A percentile compares a stretch with the other conserved stretches of the same genome.
Conservation (phyloP, 2,113 vertebrate species). For the Rhombomys opimus region DNA sequence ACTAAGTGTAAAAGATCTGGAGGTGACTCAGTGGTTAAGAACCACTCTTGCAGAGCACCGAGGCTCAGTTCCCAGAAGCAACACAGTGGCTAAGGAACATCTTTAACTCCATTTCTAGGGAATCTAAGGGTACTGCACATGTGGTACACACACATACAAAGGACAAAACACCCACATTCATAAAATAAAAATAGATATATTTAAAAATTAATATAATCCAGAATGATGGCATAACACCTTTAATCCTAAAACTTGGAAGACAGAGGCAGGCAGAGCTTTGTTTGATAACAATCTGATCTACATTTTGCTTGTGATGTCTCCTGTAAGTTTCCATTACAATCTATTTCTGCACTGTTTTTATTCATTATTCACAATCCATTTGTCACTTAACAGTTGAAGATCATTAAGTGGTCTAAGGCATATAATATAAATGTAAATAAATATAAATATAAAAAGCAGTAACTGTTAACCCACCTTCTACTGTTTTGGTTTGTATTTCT, state of each 20-base stretch:
- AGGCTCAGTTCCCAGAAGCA: not conserved
- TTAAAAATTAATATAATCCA: not conserved
- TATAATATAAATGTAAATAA: not conserved
- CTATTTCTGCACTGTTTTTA: not conserved
- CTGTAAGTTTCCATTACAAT: not conserved
- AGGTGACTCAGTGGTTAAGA: not conserved
- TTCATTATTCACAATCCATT: constrained; percentile 9
- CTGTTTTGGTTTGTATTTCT: constrained; percentile 68
- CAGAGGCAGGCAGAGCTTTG: not conserved
- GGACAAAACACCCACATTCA: not conserved
- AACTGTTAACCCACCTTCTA: constrained; percentile 83
- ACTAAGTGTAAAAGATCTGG: not conserved
- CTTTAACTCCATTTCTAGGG: not conserved
- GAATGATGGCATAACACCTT: not conserved
- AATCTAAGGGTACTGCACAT: not conserved
- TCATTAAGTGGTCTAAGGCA: not conserved
- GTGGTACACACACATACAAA: not conserved
- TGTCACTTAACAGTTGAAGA: not conserved
- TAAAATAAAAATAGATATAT: not conserved
- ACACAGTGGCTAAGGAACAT: not conserved
- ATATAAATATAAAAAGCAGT: not conserved
- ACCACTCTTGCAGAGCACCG: not conserved
- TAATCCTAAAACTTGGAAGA: not conserved
- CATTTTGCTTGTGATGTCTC: not conserved
- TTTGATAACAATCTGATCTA: not conserved